Evolutionary conservation across 2,113 vertebrate genomes (phyloP).

Genomic region (Morone saxatilis): DNA sequence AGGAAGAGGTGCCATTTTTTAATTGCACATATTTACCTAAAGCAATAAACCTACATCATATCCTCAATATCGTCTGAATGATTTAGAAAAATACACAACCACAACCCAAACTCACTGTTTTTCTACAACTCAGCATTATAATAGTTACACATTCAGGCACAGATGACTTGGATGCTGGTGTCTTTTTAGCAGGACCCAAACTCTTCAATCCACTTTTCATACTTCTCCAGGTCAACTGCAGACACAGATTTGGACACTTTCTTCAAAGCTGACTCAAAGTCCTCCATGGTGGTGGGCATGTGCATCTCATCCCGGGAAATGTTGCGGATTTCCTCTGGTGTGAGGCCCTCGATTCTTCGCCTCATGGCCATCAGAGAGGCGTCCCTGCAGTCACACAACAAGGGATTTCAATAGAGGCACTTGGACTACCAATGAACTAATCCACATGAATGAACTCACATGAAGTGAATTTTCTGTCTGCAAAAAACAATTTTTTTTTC

Average conservation of each 20-base stretch:
- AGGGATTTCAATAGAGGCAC: background rate
- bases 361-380: slow-evolving; percentile 99
- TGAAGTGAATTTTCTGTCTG: background rate
- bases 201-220: slow-evolving; percentile 97
- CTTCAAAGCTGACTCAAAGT: slow-evolving; percentile 94
- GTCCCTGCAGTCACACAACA: slow-evolving; percentile 83
- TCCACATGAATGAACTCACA: background rate
- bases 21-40: slow-evolving; percentile 30
- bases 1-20: background rate
- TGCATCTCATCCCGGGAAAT: slow-evolving; percentile 98
- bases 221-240: slow-evolving; percentile 95
- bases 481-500: background rate
- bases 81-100: background rate
- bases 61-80: background rate
- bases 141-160: too few species aligned
- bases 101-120: background rate
- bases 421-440: background rate
- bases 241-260: slow-evolving; percentile 99
- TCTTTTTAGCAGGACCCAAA: slow-evolving; percentile 93
- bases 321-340: slow-evolving; percentile 97
- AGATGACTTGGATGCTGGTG: background rate
- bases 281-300: slow-evolving; percentile 99
- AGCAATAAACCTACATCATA: background rate
- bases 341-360: slow-evolving; percentile 95
- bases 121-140: background rate